These are phyloP conservation scores for Pseudorhiza aurosa DNA, from an alignment of 30 jellyfish, hydroid and myxozoan species.

Conservation along the genomic window DNA sequence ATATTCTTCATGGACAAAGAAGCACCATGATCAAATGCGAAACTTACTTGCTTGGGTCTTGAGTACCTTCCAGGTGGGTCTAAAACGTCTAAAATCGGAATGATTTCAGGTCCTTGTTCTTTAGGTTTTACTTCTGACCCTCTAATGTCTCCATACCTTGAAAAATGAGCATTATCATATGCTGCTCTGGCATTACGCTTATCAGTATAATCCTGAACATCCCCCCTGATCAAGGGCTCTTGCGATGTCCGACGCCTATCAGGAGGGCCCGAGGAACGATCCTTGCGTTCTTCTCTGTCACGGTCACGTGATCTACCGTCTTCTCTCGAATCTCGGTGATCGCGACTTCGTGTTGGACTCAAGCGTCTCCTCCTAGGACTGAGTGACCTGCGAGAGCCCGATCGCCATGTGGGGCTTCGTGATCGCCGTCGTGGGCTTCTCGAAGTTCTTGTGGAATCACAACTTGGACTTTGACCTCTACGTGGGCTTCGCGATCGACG, in stretches of 20 bases:
- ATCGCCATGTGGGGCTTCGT: conserved; percentile 35
- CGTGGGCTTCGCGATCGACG: conserved; percentile 50
- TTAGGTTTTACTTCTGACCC: conserved; percentile 19
- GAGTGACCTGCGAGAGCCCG: conserved; percentile 42
- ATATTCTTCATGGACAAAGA: too few species aligned
- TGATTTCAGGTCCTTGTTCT: conserved; percentile 79
- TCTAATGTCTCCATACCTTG: conserved; percentile 2
- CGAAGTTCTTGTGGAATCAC: not conserved
- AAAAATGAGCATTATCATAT: conserved; percentile 4
- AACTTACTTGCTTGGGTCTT: conserved; percentile 87
- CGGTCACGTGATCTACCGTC: conserved; percentile 11
- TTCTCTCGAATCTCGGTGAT: conserved; percentile 9
- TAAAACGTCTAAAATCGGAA: conserved; percentile 82
- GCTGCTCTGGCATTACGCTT: conserved; percentile 11
- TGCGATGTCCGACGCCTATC: conserved; percentile 28
- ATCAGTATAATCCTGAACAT: not conserved
- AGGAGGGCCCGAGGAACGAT: not conserved
- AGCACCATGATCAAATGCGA: too few species aligned
- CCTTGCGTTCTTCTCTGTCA: not conserved
- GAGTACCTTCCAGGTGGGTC: conserved; percentile 88
- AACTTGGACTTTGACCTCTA: conserved; percentile 15
- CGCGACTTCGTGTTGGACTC: conserved; percentile 45
- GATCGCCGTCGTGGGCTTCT: conserved; percentile 65
- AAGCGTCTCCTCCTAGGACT: conserved; percentile 45
- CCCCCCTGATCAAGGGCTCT: not conserved